phyloP scores from a whole-genome alignment of 2,113 vertebrate genomes.

The Tiliqua scincoides region DNA sequence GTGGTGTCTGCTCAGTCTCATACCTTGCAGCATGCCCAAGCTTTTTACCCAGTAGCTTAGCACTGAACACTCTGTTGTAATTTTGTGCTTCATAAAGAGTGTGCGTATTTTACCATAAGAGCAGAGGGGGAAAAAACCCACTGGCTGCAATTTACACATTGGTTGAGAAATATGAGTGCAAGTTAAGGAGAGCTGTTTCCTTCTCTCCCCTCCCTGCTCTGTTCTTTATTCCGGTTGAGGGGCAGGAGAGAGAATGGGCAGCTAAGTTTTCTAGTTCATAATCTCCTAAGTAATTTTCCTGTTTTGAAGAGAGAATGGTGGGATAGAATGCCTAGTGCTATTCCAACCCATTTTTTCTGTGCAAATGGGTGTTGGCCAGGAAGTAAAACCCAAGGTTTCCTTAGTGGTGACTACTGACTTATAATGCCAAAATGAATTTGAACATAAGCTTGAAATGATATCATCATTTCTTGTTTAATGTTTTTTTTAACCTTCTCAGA shows the following conservation, averaged over 20 bases:
- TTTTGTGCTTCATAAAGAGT: not conserved
- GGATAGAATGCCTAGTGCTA: conserved; percentile 10
- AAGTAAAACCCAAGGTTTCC: conserved; percentile 36
- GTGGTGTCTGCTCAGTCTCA: not conserved
- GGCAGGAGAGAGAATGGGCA: not conserved
- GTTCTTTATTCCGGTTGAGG: not conserved
- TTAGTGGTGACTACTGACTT: conserved; percentile 9
- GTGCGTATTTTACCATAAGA: not conserved
- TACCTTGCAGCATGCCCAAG: not conserved
- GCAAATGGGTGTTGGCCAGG: conserved; percentile 19
- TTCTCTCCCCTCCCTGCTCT: not conserved
- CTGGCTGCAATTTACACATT: not conserved
- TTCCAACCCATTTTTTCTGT: not conserved
- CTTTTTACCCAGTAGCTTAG: not conserved
- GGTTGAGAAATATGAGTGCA: not conserved
- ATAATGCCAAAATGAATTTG: not conserved
- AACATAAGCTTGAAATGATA: not conserved
- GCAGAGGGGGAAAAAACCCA: not conserved
- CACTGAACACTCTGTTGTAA: accelerated
- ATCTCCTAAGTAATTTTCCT: not conserved
- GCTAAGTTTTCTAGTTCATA: conserved; percentile 15
- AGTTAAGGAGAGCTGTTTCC: conserved; percentile 12
- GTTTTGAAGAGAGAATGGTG: not conserved
- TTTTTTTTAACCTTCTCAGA: conserved; percentile 2
- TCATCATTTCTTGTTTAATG: not conserved